Base-by-base conservation (phyloP, 2,888 invertebrate species). In the Zhengitettix transpicula region DNA sequence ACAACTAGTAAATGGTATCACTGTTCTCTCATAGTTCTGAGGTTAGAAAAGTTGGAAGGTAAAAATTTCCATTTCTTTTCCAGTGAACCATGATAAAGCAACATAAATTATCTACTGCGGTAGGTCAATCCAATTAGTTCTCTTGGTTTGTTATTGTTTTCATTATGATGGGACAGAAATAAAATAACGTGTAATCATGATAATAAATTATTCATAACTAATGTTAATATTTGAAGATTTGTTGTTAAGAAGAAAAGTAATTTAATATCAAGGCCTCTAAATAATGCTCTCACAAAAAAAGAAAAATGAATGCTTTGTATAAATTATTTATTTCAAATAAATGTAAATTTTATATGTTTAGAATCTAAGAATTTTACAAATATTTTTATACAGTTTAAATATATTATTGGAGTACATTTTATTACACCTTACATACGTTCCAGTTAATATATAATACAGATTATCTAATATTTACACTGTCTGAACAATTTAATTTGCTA, bases 1-100 rank as follows among this genome's bases (percentile, higher is more conserved):
- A 81, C 81, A 79, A 81, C 81, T 82, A 80, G 81, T 78, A 80
- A 81, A 78, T 78, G 79, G 76, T 77, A 78, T 71, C 74, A 58
- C 58, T 57, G 54, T 58, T 40, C 41, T 57, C 28, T 28, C 57
- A 57, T 60, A 53, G 53, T 40, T 40, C 42, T 15, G 53, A 58
- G 47, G 16, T 55, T 55, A 52, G 16, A 16, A 42, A 57, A 28
- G 52, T 40, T 52, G 40, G 28, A 28, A 28, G 7, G 7, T 28
- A 28, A 28, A 28, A 28, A 28, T 28, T 5, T 28, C 28, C 28
- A 28, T 28, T 28, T 7, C 2, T 28, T 28, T 28, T 28, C 28
- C 28, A 28, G 28, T 28, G 42, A 55, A 17, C 15, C 53, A 28
- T 16, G 17, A 53, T 16, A 17, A 17, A 28, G 53, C 53, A 53